Conservation (phyloP, 2,113 vertebrate species). For the Choloepus hoffmanni region DNA sequence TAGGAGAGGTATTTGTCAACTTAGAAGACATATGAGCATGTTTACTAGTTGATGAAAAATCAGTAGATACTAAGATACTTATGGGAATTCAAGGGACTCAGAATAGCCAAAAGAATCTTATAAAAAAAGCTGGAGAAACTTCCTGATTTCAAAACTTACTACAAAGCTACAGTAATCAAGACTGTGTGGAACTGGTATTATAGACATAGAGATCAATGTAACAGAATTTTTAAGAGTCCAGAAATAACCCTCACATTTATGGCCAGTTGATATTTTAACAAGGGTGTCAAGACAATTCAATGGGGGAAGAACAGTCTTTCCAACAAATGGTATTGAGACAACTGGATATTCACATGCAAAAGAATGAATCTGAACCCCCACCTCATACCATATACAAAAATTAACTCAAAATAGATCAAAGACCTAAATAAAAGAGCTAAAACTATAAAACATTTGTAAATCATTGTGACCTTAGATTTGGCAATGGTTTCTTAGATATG, state of each 20-base stretch:
- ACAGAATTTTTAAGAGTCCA: background rate
- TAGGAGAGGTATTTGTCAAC: background rate
- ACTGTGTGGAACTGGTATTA: no score
- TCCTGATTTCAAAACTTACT: no score
- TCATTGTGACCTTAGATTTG: background rate
- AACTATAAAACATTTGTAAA: constrained; percentile 15
- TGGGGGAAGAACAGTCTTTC: background rate
- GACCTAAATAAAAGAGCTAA: background rate
- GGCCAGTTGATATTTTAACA: background rate
- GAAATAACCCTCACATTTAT: background rate
- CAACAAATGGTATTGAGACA: background rate
- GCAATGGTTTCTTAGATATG: background rate
- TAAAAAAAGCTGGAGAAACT: background rate
- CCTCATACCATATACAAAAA: background rate
- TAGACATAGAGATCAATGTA: background rate
- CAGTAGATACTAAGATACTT: background rate
- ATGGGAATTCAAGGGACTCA: background rate
- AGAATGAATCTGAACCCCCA: background rate
- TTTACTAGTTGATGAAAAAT: background rate
- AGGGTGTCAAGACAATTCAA: background rate
- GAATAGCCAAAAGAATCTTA: background rate
- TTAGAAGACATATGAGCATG: background rate
- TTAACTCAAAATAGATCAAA: background rate
- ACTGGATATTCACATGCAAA: background rate
- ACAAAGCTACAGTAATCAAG: no score